Conservation (phyloP, 2,797 vertebrate genomes). For the Denticeps clupeoides region DNA sequence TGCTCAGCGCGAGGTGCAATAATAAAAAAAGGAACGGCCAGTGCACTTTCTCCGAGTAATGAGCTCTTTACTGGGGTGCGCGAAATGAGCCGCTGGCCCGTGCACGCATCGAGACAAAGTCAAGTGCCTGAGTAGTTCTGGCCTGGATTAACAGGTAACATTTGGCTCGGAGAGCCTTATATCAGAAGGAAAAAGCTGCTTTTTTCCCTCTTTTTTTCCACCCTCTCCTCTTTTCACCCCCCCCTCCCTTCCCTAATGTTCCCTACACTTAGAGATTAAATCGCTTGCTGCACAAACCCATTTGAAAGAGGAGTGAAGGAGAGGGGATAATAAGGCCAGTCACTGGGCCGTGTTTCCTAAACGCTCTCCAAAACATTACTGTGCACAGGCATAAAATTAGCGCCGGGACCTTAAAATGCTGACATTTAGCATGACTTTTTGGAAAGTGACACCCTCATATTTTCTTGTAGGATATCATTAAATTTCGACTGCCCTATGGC, state of each 20-base stretch:
- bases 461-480: conserved; percentile 99
- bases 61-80: conserved; percentile 60
- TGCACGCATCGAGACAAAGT: conserved; percentile 67
- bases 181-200: conserved; percentile 85
- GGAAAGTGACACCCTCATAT: conserved; percentile 99
- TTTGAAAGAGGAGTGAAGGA: conserved; percentile 97
- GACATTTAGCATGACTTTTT: conserved; percentile 99
- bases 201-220: conserved; percentile 70
- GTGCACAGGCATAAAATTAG: conserved; percentile 99
- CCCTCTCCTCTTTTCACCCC: conserved; percentile 42
- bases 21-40: too few species aligned
- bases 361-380: conserved; percentile 91
- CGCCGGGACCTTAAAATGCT: conserved; percentile 98
- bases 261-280: conserved; percentile 99
- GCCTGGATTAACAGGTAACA: conserved; percentile 71
- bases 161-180: conserved; percentile 78
- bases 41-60: neutral
- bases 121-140: conserved; percentile 60
- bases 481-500: conserved; percentile 99
- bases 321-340: conserved; percentile 99
- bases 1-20: neutral
- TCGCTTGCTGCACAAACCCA: conserved; percentile 99
- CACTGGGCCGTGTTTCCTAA: conserved; percentile 91
- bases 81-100: conserved; percentile 64
- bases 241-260: conserved; percentile 73